Evolutionary conservation across 2,113 vertebrate species (phyloP).

Genomic region (Cryptoleucopteryx plumbea): DNA sequence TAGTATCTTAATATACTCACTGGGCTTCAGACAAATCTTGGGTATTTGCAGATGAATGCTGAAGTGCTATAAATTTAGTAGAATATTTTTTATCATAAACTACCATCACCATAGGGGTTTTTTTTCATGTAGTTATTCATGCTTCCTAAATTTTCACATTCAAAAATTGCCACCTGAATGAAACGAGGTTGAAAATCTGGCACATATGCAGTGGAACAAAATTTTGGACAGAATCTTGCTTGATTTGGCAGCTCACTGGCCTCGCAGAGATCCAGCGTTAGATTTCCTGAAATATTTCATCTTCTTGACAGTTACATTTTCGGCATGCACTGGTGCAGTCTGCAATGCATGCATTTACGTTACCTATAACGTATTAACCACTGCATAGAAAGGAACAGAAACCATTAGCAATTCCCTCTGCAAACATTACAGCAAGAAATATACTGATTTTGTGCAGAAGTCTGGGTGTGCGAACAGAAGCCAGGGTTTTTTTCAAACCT

Average conservation of each 20-base stretch:
- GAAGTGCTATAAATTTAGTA: background rate
- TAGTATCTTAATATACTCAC: background rate
- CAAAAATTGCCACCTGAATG: background rate
- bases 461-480: background rate
- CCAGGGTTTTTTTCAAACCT: background rate
- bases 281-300: background rate
- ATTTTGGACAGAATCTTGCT: background rate
- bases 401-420: background rate
- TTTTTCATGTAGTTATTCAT: background rate
- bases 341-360: background rate
- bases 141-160: background rate
- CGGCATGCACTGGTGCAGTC: background rate
- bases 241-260: background rate
- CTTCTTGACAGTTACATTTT: background rate
- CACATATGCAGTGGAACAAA: background rate
- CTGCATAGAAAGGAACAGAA: background rate
- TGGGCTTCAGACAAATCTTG: background rate
- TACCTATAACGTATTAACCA: background rate
- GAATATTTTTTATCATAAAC: background rate
- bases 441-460: background rate
- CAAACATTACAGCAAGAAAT: background rate
- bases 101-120: rapidly evolving
- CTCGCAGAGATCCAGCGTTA: background rate
- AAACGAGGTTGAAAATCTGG: background rate
- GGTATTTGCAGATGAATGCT: background rate